Evolutionary conservation across 2,888 invertebrate species (phyloP).

Genomic region (Scaptodrosophila latifasciaeformis): DNA sequence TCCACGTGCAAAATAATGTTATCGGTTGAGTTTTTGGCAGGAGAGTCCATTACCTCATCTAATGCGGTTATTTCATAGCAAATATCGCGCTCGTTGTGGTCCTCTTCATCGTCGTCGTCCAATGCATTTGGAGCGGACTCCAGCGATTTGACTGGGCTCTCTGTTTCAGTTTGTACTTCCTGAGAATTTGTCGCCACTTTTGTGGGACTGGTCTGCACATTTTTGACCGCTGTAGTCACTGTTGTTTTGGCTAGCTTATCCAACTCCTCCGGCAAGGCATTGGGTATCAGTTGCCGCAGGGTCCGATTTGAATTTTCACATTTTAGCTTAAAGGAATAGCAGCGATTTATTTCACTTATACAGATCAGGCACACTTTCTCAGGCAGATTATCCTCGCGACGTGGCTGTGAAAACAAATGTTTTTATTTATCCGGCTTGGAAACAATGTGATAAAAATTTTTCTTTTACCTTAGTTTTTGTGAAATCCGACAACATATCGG

Average conservation of each 20-base stretch:
- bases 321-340: constrained; percentile 73
- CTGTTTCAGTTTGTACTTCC: constrained; percentile 44
- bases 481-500: constrained; percentile 69
- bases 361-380: constrained; percentile 72
- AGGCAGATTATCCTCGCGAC: constrained; percentile 71
- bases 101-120: constrained; percentile 8
- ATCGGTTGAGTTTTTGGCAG: constrained; percentile 21
- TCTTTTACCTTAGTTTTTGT: constrained; percentile 56
- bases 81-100: constrained; percentile 31
- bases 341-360: constrained; percentile 73
- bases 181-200: constrained; percentile 14
- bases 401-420: constrained; percentile 49
- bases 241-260: constrained; percentile 4
- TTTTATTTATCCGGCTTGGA: background rate
- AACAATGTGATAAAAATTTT: background rate
- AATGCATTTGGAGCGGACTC: background rate
- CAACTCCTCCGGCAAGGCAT: constrained; percentile 51
- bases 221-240: constrained; percentile 28
- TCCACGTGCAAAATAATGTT: constrained; percentile 40
- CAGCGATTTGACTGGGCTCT: constrained; percentile 8
- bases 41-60: constrained; percentile 27
- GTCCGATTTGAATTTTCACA: constrained; percentile 73
- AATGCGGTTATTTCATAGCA: constrained; percentile 36
- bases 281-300: constrained; percentile 66
- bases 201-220: constrained; percentile 30